Base-by-base conservation (phyloP, 1,140 invertebrate genomes). In the Steinernema feltiae region DNA sequence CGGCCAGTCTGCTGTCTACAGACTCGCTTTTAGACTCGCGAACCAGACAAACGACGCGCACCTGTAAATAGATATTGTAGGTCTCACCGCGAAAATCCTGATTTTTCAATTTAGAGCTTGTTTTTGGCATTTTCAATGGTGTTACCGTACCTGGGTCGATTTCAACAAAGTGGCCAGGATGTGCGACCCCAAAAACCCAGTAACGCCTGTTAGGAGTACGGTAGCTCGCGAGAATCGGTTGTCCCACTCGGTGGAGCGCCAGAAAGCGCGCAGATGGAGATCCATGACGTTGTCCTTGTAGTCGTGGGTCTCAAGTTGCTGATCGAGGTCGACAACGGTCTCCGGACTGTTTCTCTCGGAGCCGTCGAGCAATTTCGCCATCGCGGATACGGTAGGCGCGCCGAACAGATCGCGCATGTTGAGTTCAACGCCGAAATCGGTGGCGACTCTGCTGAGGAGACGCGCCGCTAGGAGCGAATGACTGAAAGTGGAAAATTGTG, bases 381-480 rank as follows among this genome's bases (percentile, higher is more conserved):
- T 82, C 17, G 75, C 79, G n/a, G 81, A 82, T 69, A 88, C 84
- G 1, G 88, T 88, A 1, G 88, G 87, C 53, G 86, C 85, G 0
- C 78, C 74, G 75, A 88, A 88, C 48, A 88, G 78, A 63, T 88
- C 87, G 3, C 80, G 75, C 29, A 88, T 88, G 17, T 81, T 81
- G 30, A 88, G 53, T 29, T 85, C 75, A 0, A 87, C 76, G 18
- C 79, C 72, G 81, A 87, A 88, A 71, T 84, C 80, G 17, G 63
- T 24, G 18, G 70, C 73, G 31, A 89, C 81, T 77, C 84, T 80
- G 41, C 81, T 82, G 48, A 89, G 80, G 17, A 89, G 81, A 46
- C 86, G 85, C 76, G 89, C 85, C 32, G 89, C 89, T 53, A 89
- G 80, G 15, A 90, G 83, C 0, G 89, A 90, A 80, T 90, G 89